A percentile compares a stretch with the other conserved stretches of the same genome.
These are phyloP conservation scores for Pteronura brasiliensis DNA, from an alignment of 2,113 vertebrate species.

Conservation along the genomic window DNA sequence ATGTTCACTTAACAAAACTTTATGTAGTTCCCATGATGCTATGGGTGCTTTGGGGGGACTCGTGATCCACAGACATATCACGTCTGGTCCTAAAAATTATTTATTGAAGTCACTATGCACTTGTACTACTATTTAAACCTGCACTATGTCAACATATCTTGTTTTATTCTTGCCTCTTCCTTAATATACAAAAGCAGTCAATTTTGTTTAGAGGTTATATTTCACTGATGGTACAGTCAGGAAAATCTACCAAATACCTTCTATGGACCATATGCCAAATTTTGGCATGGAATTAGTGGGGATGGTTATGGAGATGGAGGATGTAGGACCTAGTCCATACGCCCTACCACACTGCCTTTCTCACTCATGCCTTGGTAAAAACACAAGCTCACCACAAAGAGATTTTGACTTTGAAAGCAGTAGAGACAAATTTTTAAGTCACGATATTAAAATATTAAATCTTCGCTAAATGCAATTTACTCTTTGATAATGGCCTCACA, in stretches of 20 bases:
- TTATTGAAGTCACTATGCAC: background rate
- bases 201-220: background rate
- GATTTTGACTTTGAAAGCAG: background rate
- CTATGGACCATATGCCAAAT: background rate
- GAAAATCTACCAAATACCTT: background rate
- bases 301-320: background rate
- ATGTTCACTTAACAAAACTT: constrained; percentile 1
- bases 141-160: background rate
- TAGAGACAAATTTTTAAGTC: background rate
- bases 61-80: background rate
- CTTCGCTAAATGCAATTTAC: background rate
- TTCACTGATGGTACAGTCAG: background rate
- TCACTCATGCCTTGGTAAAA: background rate
- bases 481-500: background rate
- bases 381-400: background rate
- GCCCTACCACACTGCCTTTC: background rate
- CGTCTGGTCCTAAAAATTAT: background rate
- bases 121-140: background rate
- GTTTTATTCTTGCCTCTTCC: background rate
- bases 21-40: background rate
- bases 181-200: background rate
- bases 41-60: background rate
- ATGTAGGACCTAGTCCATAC: background rate
- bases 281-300: background rate
- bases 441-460: background rate